phyloP scores from a whole-genome alignment of 1,140 invertebrate genomes.

The Bombus ignitus region DNA sequence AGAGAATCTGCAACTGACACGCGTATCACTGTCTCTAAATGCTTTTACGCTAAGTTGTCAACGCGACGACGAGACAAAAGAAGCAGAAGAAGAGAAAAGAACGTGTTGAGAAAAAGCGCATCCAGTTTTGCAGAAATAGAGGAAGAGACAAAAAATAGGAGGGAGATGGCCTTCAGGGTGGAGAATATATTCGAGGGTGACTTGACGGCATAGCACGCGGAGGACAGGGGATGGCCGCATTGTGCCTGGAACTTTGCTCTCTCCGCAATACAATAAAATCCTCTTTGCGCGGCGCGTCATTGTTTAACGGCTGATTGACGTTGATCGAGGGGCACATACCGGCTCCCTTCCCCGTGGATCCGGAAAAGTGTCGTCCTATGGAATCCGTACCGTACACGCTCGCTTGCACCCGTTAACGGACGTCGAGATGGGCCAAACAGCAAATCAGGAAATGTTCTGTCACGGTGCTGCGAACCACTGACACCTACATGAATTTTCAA shows the following conservation, averaged over 20 bases:
- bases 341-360: slow-evolving; percentile 46
- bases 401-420: slow-evolving; percentile 10
- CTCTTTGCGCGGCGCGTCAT: slow-evolving; percentile 77
- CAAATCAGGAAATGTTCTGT: slow-evolving; percentile 22
- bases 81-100: neutral
- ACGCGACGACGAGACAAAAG: neutral
- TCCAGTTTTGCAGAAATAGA: slow-evolving; percentile 4
- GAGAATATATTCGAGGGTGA: slow-evolving; percentile 40
- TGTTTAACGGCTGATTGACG: slow-evolving; percentile 80
- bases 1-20: neutral
- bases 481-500: neutral
- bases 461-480: neutral
- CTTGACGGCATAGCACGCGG: slow-evolving; percentile 27
- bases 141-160: slow-evolving; percentile 32
- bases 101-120: slow-evolving; percentile 51
- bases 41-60: neutral
- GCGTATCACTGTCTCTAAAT: neutral
- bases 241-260: slow-evolving; percentile 73
- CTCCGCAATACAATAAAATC: slow-evolving; percentile 79
- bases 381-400: slow-evolving; percentile 32
- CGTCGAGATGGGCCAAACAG: slow-evolving; percentile 1
- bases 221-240: slow-evolving; percentile 40
- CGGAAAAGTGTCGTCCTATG: slow-evolving; percentile 69
- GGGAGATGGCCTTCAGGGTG: neutral
- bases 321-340: slow-evolving; percentile 77